Percentiles rank a stretch among this genome's conserved stretches.
Conservation (phyloP, 2,113 vertebrate species). For the Condylura cristata region DNA sequence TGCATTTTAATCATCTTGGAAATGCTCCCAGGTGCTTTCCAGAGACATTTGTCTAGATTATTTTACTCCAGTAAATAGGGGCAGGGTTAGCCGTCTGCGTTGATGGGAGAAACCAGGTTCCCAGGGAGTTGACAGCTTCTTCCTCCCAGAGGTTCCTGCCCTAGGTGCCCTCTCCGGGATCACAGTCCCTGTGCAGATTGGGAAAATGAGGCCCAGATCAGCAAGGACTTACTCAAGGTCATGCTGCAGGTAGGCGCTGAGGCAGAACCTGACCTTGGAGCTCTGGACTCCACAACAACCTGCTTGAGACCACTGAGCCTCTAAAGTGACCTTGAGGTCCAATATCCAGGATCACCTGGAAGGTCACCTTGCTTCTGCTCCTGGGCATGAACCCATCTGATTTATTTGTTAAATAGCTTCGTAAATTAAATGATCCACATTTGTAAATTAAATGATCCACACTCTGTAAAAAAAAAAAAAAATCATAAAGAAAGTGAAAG, state of each 20-base stretch:
- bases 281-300: background rate
- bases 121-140: background rate
- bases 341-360: background rate
- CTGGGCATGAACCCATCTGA: background rate
- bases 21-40: constrained; percentile 55
- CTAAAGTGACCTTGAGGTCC: background rate
- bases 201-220: background rate
- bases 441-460: background rate
- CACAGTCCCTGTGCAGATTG: background rate
- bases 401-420: constrained; percentile 5
- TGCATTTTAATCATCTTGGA: constrained; percentile 52
- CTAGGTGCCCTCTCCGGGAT: background rate
- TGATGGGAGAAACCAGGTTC: background rate
- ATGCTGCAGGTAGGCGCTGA: background rate
- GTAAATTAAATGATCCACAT: background rate
- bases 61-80: background rate
- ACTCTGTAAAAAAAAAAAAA: background rate
- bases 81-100: background rate
- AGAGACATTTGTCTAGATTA: constrained; percentile 32
- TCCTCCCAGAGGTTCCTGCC: background rate
- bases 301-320: background rate
- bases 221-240: background rate
- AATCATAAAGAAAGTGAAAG: background rate
- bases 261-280: background rate
- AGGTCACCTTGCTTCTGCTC: background rate